Evolutionary conservation across 2,113 vertebrate genomes (phyloP).

Genomic region (Gymnocephalus cernua): DNA sequence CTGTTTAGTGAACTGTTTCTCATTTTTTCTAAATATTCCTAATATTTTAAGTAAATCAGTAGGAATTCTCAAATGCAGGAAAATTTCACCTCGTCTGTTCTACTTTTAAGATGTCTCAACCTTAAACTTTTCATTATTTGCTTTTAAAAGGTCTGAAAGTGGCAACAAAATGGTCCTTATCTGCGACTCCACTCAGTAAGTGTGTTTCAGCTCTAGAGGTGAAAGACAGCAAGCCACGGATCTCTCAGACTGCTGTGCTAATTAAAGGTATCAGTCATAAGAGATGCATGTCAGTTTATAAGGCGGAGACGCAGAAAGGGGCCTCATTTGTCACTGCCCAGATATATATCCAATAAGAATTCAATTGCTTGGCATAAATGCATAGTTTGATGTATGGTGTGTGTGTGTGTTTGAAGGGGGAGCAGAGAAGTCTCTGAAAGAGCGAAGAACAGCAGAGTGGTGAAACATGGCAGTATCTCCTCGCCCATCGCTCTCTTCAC

Average conservation of each 20-base stretch:
- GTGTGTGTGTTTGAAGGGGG: conserved; percentile 12
- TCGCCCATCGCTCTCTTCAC: background rate
- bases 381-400: conserved; percentile 71
- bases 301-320: conserved; percentile 44
- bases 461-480: conserved; percentile 39
- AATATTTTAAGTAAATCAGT: background rate
- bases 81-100: background rate
- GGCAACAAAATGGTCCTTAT: conserved; percentile 45
- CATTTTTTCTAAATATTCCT: background rate
- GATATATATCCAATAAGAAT: conserved; percentile 83
- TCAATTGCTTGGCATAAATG: conserved; percentile 81
- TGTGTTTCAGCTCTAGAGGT: conserved; percentile 53
- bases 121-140: conserved; percentile 17
- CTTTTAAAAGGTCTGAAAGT: conserved; percentile 25
- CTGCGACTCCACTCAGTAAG: conserved; percentile 38
- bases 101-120: conserved; percentile 19
- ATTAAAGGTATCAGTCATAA: conserved; percentile 81
- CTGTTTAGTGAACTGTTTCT: background rate
- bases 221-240: conserved; percentile 59
- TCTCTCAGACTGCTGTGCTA: conserved; percentile 66
- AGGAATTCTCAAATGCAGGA: background rate
- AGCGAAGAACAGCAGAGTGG: conserved; percentile 24
- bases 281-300: conserved; percentile 74
- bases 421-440: conserved; percentile 12
- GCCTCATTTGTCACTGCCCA: conserved; percentile 74